phyloP scores from a whole-genome alignment of 2,888 invertebrate species.

The Elysia crispata region DNA sequence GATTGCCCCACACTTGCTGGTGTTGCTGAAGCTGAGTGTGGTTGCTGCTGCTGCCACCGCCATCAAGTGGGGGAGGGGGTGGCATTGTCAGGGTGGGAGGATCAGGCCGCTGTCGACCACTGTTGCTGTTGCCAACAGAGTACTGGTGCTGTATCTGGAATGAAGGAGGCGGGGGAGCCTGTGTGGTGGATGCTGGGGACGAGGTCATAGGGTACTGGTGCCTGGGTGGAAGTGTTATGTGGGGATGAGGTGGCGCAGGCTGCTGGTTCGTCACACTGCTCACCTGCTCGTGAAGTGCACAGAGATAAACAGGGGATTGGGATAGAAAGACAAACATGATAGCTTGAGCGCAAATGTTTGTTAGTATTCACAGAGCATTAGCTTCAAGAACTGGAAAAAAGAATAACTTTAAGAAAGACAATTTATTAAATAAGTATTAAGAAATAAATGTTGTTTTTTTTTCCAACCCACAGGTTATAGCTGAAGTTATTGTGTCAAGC shows the following conservation, averaged over 20 bases:
- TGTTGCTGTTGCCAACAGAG: constrained; percentile 15
- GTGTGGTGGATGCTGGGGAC: constrained; percentile 10
- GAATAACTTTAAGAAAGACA: too few relatives aligned
- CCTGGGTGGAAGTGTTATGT: constrained; percentile 30
- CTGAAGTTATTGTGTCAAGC: too few relatives aligned
- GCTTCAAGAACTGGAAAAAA: too few relatives aligned
- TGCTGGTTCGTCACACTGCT: constrained; percentile 34
- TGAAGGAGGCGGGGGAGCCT: constrained; percentile 35
- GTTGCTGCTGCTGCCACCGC: background rate
- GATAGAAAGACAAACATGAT: background rate
- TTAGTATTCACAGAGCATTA: too few relatives aligned
- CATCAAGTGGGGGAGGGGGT: constrained; percentile 36
- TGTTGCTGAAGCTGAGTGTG: too few relatives aligned
- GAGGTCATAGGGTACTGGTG: background rate
- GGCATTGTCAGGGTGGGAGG: constrained; percentile 37
- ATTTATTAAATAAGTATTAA: too few relatives aligned
- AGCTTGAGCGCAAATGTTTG: background rate
- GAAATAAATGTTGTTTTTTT: too few relatives aligned
- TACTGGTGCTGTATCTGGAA: constrained; percentile 18
- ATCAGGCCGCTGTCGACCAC: constrained; percentile 22
- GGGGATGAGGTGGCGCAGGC: constrained; percentile 39
- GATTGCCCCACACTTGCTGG: constrained; percentile 34
- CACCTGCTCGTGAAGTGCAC: constrained; percentile 6
- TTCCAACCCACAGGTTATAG: too few relatives aligned
- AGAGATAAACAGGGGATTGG: background rate